phyloP scores from a whole-genome alignment of 2,888 invertebrate genomes.

The Eledona agricola region DNA sequence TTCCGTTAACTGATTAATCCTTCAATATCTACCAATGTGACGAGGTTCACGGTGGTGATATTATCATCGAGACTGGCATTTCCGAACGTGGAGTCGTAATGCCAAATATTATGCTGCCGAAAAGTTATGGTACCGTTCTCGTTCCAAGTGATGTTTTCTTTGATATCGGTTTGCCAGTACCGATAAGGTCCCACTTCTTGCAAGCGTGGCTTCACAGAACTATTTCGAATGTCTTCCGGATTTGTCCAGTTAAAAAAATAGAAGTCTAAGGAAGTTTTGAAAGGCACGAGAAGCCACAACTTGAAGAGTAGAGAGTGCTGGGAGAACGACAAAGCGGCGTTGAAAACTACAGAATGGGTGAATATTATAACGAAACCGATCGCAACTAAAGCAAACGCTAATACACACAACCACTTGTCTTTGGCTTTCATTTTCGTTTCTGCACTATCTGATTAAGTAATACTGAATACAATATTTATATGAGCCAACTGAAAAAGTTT shows the following conservation, averaged over 20 bases:
- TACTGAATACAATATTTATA: too few species aligned
- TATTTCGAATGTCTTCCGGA: constrained; percentile 69
- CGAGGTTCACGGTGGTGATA: constrained; percentile 78
- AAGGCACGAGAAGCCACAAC: constrained; percentile 74
- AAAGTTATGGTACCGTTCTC: constrained; percentile 79
- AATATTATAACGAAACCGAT: background rate
- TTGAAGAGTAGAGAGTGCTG: constrained; percentile 70
- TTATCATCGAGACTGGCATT: constrained; percentile 74
- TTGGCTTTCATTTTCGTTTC: too few species aligned
- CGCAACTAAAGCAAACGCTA: too few species aligned
- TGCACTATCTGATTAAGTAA: too few species aligned
- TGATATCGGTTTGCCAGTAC: constrained; percentile 72
- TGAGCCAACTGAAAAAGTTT: too few species aligned
- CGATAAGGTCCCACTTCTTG: constrained; percentile 71
- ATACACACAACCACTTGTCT: too few species aligned
- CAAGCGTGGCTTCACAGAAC: constrained; percentile 66
- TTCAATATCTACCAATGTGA: constrained; percentile 82
- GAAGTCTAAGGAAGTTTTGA: constrained; percentile 72
- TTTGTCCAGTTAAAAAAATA: constrained; percentile 86
- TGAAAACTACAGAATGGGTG: constrained; percentile 39
- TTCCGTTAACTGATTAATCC: too few species aligned
- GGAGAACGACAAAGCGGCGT: constrained; percentile 61
- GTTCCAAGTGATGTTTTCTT: constrained; percentile 78
- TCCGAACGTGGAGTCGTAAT: constrained; percentile 74
- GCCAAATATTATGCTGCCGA: constrained; percentile 72